Conservation (phyloP, 2,113 vertebrate species). For the Cercopithecus mona region DNA sequence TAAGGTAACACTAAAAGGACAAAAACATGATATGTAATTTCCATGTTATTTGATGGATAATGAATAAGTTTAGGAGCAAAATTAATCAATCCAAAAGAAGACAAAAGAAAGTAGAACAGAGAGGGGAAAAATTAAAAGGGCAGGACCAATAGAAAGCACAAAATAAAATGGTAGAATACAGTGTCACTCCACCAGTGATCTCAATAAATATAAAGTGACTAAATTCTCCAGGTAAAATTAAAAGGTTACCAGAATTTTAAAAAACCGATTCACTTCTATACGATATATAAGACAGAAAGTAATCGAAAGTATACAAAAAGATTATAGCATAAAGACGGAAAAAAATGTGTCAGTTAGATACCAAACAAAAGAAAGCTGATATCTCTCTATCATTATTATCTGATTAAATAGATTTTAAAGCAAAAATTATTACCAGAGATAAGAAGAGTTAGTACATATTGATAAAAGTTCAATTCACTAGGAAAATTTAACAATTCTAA, state of each 20-base stretch:
- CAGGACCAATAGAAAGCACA: background rate
- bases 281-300: background rate
- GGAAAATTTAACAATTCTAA: background rate
- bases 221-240: constrained; percentile 6
- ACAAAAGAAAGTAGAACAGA: background rate
- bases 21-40: background rate
- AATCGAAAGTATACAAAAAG: constrained; percentile 1
- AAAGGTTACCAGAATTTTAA: background rate
- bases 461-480: background rate
- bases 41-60: background rate
- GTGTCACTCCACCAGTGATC: background rate
- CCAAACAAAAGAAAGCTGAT: background rate
- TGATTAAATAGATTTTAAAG: constrained; percentile 5
- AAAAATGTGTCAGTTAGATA: background rate
- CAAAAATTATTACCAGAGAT: background rate
- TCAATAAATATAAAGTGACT: constrained; percentile 1
- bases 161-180: constrained; percentile 9
- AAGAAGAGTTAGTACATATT: background rate
- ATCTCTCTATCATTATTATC: background rate
- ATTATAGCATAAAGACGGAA: background rate
- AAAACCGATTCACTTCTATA: background rate
- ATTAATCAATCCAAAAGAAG: background rate
- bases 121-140: background rate
- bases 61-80: background rate
- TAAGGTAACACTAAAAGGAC: background rate